These are phyloP conservation scores for Pollenia labialis DNA, from an alignment of 2,888 invertebrate species.

Conservation along the genomic window DNA sequence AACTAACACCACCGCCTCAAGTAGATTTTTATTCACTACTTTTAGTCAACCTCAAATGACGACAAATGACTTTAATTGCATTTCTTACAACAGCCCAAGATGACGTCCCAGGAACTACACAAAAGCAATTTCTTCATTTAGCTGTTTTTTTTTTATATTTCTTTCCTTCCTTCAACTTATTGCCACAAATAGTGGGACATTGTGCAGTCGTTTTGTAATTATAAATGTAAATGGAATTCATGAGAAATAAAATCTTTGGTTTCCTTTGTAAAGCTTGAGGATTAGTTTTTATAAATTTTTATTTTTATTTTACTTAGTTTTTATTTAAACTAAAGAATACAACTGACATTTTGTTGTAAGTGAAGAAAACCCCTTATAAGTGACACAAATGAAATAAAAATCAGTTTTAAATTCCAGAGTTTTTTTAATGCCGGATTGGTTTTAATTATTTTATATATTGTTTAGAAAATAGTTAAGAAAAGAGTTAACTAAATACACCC, in stretches of 20 bases:
- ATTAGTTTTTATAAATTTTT: constrained; percentile 32
- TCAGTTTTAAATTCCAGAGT: constrained; percentile 63
- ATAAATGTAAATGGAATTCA: constrained; percentile 73
- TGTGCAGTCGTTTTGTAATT: constrained; percentile 65
- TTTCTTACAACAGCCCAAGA: constrained; percentile 63
- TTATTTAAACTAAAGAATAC: constrained; percentile 49
- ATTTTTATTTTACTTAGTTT: constrained; percentile 9
- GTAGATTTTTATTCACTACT: constrained; percentile 51
- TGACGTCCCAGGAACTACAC: constrained; percentile 49
- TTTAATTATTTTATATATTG: constrained; percentile 50
- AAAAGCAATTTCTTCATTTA: constrained; percentile 53
- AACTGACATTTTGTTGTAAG: constrained; percentile 49
- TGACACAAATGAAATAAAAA: constrained; percentile 57
- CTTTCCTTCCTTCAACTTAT: constrained; percentile 21
- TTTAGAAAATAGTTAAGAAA: constrained; percentile 27
- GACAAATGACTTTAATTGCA: constrained; percentile 73
- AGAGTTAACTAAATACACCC: constrained; percentile 49
- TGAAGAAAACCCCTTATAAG: constrained; percentile 42
- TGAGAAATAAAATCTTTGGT: constrained; percentile 65
- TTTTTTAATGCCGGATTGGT: constrained; percentile 7
- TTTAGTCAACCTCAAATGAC: constrained; percentile 68
- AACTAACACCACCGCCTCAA: constrained; percentile 64
- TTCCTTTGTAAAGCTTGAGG: constrained; percentile 59
- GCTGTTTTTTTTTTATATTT: constrained; percentile 1
- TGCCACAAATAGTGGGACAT: constrained; percentile 49